A percentile compares a stretch with the other conserved stretches of the same genome.
These are phyloP conservation scores for Calliopum simillimum DNA, from an alignment of 2,888 invertebrate genomes.

Conservation along the genomic window DNA sequence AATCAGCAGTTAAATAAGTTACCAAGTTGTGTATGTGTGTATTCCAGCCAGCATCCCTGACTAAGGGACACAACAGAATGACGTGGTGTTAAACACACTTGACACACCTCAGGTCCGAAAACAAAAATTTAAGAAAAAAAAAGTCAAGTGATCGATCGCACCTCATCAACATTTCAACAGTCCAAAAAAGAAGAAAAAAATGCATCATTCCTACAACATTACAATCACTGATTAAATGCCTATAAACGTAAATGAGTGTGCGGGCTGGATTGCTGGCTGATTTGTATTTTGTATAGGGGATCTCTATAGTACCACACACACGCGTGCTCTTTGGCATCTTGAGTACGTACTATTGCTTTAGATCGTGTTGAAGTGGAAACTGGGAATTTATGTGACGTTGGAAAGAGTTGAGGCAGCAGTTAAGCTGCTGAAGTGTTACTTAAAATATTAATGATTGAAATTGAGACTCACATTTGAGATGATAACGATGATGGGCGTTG, in stretches of 20 bases:
- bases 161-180: slow-evolving; percentile 35
- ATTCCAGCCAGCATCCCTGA: neutral
- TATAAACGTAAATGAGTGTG: neutral
- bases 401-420: slow-evolving; percentile 24
- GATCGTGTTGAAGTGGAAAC: slow-evolving; percentile 21
- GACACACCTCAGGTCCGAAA: slow-evolving; percentile 54
- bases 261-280: neutral
- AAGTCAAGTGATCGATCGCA: slow-evolving; percentile 37
- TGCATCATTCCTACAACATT: neutral
- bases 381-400: neutral
- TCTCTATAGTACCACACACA: slow-evolving; percentile 31
- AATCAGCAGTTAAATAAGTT: slow-evolving; percentile 43
- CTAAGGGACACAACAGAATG: slow-evolving; percentile 5
- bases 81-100: slow-evolving; percentile 43
- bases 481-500: slow-evolving; percentile 5
- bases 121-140: neutral
- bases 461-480: slow-evolving; percentile 14
- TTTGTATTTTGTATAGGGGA: neutral
- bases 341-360: slow-evolving; percentile 20
- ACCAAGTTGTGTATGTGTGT: slow-evolving; percentile 13
- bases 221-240: neutral
- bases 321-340: slow-evolving; percentile 33
- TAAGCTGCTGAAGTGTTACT: slow-evolving; percentile 34
- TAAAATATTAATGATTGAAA: slow-evolving; percentile 27
- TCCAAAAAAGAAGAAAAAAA: neutral